Evolutionary conservation across 2,113 vertebrate genomes (phyloP).

Genomic region (Nerophis lumbriciformis): DNA sequence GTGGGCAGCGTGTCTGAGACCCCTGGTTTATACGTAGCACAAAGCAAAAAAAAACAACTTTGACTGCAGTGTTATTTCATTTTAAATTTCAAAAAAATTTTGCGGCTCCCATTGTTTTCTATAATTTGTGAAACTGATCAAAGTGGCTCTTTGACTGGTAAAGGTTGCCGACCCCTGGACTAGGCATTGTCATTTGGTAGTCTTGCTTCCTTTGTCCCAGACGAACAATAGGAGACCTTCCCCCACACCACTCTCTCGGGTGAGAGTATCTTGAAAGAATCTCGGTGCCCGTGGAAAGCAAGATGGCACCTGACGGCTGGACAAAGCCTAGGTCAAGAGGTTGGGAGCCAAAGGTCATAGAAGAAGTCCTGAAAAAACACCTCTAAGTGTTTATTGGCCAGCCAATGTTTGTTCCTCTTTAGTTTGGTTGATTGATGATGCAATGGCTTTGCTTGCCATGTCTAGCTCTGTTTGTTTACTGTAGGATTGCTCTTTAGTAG

Average conservation of each 20-base stretch:
- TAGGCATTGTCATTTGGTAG: not conserved
- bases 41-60: too few species aligned
- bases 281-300: conserved; percentile 31
- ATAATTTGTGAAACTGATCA: too few species aligned
- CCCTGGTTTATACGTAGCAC: too few species aligned
- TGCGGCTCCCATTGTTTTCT: too few species aligned
- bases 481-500: too few species aligned
- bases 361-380: conserved; percentile 29
- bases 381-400: conserved; percentile 22
- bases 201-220: conserved; percentile 29
- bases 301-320: conserved; percentile 54
- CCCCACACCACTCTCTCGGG: conserved; percentile 11
- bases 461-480: too few species aligned
- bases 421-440: not conserved
- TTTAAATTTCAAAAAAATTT: too few species aligned
- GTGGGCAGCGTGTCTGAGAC: too few species aligned
- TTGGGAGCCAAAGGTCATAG: conserved; percentile 46
- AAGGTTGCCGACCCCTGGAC: too few species aligned
- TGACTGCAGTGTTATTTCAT: too few species aligned
- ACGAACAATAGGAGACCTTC: conserved; percentile 23
- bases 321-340: conserved; percentile 55
- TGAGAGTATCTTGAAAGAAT: conserved; percentile 42
- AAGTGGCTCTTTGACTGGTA: too few species aligned
- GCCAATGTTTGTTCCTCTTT: conserved; percentile 22
- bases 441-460: not conserved